A percentile compares a stretch with the other conserved stretches of the same genome.
These are phyloP conservation scores for Martes martes DNA, from an alignment of 2,113 vertebrate genomes.

Conservation along the genomic window DNA sequence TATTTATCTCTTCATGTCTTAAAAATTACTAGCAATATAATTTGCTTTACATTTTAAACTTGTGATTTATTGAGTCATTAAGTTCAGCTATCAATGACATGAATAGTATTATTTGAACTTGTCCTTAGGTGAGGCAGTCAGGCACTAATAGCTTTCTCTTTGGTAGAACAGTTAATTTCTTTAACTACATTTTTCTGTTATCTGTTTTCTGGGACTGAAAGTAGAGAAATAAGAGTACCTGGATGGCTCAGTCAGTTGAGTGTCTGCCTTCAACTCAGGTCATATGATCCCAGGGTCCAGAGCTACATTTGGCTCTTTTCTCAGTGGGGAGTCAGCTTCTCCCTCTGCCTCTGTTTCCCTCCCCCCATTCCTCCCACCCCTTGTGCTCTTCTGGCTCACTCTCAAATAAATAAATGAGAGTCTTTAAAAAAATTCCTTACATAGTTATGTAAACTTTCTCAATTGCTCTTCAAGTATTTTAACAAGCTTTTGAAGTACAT, in stretches of 20 bases:
- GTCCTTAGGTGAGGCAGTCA: not conserved
- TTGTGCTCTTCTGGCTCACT: not conserved
- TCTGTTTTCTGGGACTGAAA: not conserved
- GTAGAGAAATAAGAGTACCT: not conserved
- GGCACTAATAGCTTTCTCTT: not conserved
- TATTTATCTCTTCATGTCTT: not conserved
- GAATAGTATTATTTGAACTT: not conserved
- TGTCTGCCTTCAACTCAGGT: not conserved
- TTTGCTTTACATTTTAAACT: slow-evolving; percentile 7
- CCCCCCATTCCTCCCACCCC: not conserved
- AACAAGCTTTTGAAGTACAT: not conserved
- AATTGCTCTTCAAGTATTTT: not conserved
- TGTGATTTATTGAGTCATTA: not conserved
- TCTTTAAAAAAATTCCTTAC: not conserved
- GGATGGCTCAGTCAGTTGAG: too few relatives aligned
- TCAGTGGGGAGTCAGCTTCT: not conserved
- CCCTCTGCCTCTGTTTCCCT: not conserved
- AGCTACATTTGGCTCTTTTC: not conserved
- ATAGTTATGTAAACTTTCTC: not conserved
- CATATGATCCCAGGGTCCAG: not conserved
- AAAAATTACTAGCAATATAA: not conserved
- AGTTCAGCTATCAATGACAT: not conserved
- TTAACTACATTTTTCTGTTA: not conserved
- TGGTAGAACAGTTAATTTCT: not conserved
- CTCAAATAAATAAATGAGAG: not conserved